A percentile compares a stretch with the other conserved stretches of the same genome.
phyloP scores from a whole-genome alignment of 2,113 vertebrate genomes.

The Phalacrocorax carbo region DNA sequence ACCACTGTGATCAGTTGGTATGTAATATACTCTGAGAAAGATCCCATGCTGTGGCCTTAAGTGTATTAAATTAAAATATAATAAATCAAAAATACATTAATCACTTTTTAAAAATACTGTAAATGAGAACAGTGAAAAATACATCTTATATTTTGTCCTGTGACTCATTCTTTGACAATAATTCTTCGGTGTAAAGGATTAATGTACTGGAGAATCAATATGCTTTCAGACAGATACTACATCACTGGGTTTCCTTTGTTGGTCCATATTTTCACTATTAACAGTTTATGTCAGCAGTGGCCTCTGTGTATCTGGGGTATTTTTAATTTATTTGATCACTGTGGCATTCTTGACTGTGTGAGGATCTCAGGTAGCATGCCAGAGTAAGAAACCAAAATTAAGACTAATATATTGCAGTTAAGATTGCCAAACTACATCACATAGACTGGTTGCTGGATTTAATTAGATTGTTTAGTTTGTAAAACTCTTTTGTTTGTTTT shows the following conservation, averaged over 20 bases:
- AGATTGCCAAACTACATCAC: background rate
- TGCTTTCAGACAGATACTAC: slow-evolving; percentile 67
- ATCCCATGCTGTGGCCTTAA: background rate
- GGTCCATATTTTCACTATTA: slow-evolving; percentile 68
- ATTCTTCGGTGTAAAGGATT: slow-evolving; percentile 68
- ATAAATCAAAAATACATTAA: slow-evolving; percentile 1
- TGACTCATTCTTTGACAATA: slow-evolving; percentile 72
- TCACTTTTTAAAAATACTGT: background rate
- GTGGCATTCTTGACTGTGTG: background rate
- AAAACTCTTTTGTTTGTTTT: background rate
- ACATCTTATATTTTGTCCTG: slow-evolving; percentile 52
- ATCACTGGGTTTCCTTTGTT: slow-evolving; percentile 62
- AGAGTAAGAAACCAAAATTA: slow-evolving; percentile 21
- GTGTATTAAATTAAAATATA: background rate
- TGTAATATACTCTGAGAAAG: background rate
- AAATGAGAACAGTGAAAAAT: slow-evolving; percentile 27
- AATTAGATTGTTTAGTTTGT: background rate
- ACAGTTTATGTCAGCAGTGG: slow-evolving; percentile 65
- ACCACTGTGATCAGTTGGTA: background rate
- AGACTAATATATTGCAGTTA: background rate
- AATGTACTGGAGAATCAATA: slow-evolving; percentile 74
- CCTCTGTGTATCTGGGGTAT: background rate
- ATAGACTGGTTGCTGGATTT: background rate
- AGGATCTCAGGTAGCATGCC: slow-evolving; percentile 20
- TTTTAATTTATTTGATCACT: slow-evolving; percentile 67